Conservation (phyloP, 1,140 invertebrate species). For the Dysdera silvatica region DNA sequence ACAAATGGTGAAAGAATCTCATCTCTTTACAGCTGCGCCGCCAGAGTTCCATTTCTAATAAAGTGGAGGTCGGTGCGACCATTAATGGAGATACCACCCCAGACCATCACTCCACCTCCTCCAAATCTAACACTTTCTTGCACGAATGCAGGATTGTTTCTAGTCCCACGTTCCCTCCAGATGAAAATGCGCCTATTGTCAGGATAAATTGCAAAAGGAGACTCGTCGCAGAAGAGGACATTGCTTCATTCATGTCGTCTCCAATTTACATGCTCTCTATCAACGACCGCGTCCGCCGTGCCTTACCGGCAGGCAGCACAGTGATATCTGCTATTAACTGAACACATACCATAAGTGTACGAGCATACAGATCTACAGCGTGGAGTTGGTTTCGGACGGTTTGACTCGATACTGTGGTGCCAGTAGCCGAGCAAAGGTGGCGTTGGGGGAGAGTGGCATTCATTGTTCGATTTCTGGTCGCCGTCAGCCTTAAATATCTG, state of each 20-base stretch:
- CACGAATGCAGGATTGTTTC: background rate
- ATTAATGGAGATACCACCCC: background rate
- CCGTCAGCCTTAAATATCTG: background rate
- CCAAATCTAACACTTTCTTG: background rate
- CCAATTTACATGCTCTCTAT: conserved; percentile 1
- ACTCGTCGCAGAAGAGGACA: background rate
- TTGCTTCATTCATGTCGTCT: background rate
- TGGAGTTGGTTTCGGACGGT: background rate
- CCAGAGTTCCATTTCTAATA: background rate
- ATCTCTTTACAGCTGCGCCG: background rate
- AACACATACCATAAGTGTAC: background rate
- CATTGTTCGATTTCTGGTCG: background rate
- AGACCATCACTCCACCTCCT: background rate
- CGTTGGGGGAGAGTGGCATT: background rate
- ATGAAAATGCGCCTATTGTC: conserved; percentile 4
- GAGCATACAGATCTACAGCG: background rate
- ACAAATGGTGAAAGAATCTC: background rate
- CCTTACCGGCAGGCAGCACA: background rate
- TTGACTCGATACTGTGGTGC: background rate
- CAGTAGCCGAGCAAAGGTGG: background rate
- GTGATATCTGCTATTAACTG: background rate
- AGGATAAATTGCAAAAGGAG: background rate
- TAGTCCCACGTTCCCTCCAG: background rate
- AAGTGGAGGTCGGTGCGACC: background rate
- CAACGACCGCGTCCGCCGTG: too few relatives aligned